A percentile compares a stretch with the other conserved stretches of the same genome.
These are phyloP conservation scores for Spodoptera picta DNA, from an alignment of 2,888 invertebrate species.

Conservation along the genomic window DNA sequence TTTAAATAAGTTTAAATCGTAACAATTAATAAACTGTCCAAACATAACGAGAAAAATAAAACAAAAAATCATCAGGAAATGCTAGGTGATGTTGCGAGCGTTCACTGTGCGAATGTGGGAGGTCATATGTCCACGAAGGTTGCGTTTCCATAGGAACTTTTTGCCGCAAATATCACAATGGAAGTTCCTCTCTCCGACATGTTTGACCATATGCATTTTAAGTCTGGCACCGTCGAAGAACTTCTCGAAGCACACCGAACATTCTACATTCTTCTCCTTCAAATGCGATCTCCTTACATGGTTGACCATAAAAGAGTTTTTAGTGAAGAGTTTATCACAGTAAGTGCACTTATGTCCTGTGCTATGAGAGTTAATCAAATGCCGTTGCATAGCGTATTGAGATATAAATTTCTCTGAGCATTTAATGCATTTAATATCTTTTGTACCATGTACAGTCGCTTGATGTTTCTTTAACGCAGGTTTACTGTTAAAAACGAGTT, in stretches of 20 bases:
- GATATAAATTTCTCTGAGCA: constrained; percentile 76
- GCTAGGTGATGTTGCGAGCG: constrained; percentile 39
- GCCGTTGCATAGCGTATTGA: constrained; percentile 72
- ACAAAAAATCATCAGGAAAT: constrained; percentile 22
- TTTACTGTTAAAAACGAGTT: constrained; percentile 63
- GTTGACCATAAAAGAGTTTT: constrained; percentile 74
- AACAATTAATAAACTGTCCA: too few relatives aligned
- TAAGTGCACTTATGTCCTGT: constrained; percentile 74
- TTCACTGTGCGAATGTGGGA: constrained; percentile 64
- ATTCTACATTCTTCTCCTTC: constrained; percentile 78
- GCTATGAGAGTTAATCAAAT: constrained; percentile 68
- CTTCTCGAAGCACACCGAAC: constrained; percentile 70
- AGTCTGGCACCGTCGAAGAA: constrained; percentile 75
- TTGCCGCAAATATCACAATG: constrained; percentile 89
- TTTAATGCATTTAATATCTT: constrained; percentile 66
- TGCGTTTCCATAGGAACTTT: constrained; percentile 88
- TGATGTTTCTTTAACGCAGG: constrained; percentile 68
- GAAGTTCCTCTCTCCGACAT: constrained; percentile 84
- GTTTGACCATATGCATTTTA: constrained; percentile 83
- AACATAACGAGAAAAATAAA: constrained; percentile 10
- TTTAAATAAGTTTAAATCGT: constrained; percentile 3
- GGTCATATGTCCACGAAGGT: constrained; percentile 86
- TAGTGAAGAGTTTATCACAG: constrained; percentile 73
- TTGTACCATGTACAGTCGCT: constrained; percentile 70
- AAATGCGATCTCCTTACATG: constrained; percentile 76